Percentiles rank a stretch among this genome's conserved stretches.
These are phyloP conservation scores for Carposina sasakii DNA, from an alignment of 1,140 invertebrate genomes.

Conservation along the genomic window DNA sequence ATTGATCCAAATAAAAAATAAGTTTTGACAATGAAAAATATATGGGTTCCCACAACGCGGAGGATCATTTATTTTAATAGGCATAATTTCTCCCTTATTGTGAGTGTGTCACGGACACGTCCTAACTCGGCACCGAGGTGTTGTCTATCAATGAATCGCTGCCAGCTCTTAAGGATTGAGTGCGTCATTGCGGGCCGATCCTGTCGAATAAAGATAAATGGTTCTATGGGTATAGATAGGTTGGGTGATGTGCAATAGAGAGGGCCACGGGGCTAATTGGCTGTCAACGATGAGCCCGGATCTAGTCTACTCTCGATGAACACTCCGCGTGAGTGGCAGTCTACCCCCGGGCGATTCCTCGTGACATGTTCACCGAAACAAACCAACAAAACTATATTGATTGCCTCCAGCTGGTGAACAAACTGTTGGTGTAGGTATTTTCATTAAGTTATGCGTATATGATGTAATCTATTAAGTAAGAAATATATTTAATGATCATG, in stretches of 20 bases:
- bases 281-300: conserved; percentile 64
- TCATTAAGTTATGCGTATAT: too few relatives aligned
- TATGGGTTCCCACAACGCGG: too few relatives aligned
- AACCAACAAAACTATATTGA: conserved; percentile 34
- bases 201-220: conserved; percentile 68
- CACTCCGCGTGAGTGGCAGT: conserved; percentile 28
- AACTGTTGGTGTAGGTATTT: too few relatives aligned
- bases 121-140: conserved; percentile 11
- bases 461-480: too few relatives aligned
- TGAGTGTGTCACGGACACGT: conserved; percentile 37
- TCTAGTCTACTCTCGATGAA: conserved; percentile 28
- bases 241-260: conserved; percentile 30
- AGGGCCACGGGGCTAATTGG: conserved; percentile 53
- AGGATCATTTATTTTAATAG: conserved; percentile 42
- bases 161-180: conserved; percentile 32
- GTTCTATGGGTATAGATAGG: conserved; percentile 42
- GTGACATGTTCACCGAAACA: conserved; percentile 29
- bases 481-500: too few relatives aligned
- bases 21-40: too few relatives aligned
- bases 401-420: conserved; percentile 16
- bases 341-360: conserved; percentile 18
- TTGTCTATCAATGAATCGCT: not conserved
- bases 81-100: conserved; percentile 39
- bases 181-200: conserved; percentile 42
- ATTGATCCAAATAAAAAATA: too few relatives aligned